Evolutionary conservation across 2,113 vertebrate species (phyloP).

Genomic region (Grammomys surdaster): DNA sequence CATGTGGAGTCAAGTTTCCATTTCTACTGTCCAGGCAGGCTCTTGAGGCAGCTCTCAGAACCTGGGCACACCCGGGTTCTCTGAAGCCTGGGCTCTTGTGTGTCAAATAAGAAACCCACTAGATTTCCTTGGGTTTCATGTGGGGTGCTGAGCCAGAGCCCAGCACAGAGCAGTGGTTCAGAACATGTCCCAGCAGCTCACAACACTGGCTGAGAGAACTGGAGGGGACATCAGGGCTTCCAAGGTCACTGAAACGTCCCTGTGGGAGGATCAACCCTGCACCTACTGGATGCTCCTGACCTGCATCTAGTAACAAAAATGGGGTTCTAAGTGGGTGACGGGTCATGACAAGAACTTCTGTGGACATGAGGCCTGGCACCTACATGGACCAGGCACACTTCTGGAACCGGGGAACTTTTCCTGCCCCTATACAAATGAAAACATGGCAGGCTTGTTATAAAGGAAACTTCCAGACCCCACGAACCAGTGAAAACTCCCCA

Average conservation of each 20-base stretch:
- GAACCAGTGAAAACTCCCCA: not conserved
- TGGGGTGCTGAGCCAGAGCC: not conserved
- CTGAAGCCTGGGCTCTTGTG: not conserved
- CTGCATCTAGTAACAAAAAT: not conserved
- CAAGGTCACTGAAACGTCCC: accelerated
- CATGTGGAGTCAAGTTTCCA: accelerated
- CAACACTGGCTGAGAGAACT: not conserved
- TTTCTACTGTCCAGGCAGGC: too few species aligned
- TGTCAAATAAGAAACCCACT: not conserved
- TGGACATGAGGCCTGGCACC: accelerated
- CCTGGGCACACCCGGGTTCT: not conserved
- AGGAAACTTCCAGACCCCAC: not conserved
- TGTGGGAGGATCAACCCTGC: too few species aligned
- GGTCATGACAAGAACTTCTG: not conserved
- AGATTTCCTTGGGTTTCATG: not conserved
- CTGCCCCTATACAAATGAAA: accelerated
- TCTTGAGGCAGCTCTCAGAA: too few species aligned
- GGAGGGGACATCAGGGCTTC: not conserved
- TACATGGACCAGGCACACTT: accelerated
- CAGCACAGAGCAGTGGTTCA: accelerated
- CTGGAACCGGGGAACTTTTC: too few species aligned
- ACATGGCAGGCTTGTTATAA: not conserved
- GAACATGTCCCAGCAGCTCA: accelerated
- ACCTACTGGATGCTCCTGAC: not conserved
- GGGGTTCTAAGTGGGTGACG: too few species aligned